Evolutionary conservation across 2,113 vertebrate genomes (phyloP), one percentile per base, ranked within the genome.

Genomic region (Brachypodius melanocephalos): DNA sequence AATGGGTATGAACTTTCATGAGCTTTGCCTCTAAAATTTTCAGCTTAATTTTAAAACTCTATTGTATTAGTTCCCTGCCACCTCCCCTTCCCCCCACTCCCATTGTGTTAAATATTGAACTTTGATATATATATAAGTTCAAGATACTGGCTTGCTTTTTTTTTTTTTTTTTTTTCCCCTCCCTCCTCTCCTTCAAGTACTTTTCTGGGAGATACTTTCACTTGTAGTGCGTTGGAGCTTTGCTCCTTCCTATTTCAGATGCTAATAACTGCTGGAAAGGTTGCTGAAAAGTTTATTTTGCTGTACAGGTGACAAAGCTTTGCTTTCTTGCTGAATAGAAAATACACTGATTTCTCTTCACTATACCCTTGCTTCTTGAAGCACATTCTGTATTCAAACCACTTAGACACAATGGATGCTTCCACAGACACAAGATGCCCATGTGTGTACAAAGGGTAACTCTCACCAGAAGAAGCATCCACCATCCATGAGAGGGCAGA

Each of bases 101-200:
- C 42, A 79, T 85, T 75, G 74, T 62, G 69, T 94, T 97, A 96
- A 94, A 96, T 92, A 95, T 85, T 91, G 93, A 96, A 88, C 89
- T 91, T 92, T 63, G 68, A 22, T 90, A 91, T 79, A 83, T 91
- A 88, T 86, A 86, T 52, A 57, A 87, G 45, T 78, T 93, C 93
- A 88, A 65, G 95, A 96, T 95, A 93, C 29, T 86, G 71, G 67
- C 72, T 81, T 88, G 16, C 4, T 58, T 85, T 13, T 17, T 19
- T 36, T 36, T 59, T 28, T 38, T 14, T 48, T 55, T 31, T 36
- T 45, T 28, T 55, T 38, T 36, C 10, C 38, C 38, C 38, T 38
- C 38, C 14, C 32, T 32, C 2, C 4, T 12, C 12, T 7, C 2
- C 13, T 16, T 67, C 15, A 96, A 96, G 77, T 96, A 85, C 14